Conservation (phyloP, 2,797 vertebrate species). For the Chelon auratus region DNA sequence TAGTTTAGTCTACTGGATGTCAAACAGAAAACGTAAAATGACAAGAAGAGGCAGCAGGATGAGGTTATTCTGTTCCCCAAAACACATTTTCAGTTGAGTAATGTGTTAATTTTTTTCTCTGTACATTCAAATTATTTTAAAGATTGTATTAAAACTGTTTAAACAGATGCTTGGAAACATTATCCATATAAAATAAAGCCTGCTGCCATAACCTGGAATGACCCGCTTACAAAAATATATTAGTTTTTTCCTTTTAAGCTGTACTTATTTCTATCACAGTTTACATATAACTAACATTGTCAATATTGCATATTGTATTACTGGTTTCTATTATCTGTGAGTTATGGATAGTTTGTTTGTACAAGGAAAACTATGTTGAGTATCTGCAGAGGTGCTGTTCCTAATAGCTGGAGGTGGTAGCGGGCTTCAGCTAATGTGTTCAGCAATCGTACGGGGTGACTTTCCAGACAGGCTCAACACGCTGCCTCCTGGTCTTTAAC, state of each 20-base stretch:
- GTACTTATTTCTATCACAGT: conserved; percentile 13
- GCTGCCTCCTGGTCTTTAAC: conserved; percentile 57
- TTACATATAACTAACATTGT: conserved; percentile 16
- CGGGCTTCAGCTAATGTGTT: conserved; percentile 47
- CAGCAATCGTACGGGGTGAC: conserved; percentile 58
- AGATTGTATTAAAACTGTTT: conserved; percentile 9
- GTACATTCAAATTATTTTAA: conserved; percentile 9
- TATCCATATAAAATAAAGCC: conserved; percentile 11
- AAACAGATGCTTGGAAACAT: conserved; percentile 6
- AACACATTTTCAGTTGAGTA: not conserved
- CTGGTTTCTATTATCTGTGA: conserved; percentile 34
- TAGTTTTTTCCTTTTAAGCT: not conserved
- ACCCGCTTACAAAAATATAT: not conserved
- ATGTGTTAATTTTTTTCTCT: conserved; percentile 15
- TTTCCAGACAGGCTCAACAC: conserved; percentile 63
- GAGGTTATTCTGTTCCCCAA: not conserved
- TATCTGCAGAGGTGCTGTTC: conserved; percentile 51
- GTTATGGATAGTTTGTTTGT: conserved; percentile 50
- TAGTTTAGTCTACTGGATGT: conserved; percentile 38
- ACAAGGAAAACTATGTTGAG: conserved; percentile 30
- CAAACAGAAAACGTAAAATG: conserved; percentile 35
- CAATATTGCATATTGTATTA: not conserved
- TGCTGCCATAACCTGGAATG: not conserved
- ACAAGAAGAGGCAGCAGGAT: conserved; percentile 15
- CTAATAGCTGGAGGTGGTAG: conserved; percentile 54